A percentile compares a stretch with the other conserved stretches of the same genome.
phyloP scores from a whole-genome alignment of 2,888 invertebrate species.

The Bruchidius siliquastri region DNA sequence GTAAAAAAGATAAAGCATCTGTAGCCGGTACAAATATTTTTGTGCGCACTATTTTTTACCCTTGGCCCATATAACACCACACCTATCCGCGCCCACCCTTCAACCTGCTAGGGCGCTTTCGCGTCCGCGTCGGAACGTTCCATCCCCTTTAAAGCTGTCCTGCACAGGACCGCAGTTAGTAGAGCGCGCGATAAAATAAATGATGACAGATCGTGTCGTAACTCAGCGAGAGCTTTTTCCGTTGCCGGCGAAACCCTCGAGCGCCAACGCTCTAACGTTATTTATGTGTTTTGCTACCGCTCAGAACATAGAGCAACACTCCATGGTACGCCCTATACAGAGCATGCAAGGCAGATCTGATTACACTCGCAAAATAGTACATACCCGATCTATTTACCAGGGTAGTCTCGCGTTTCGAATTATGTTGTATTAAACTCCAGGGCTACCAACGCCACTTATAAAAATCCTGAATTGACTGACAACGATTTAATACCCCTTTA shows the following conservation, averaged over 20 bases:
- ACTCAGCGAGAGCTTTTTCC: conserved; percentile 13
- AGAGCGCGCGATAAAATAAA: conserved; percentile 8
- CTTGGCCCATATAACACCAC: not conserved
- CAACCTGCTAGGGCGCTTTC: not conserved
- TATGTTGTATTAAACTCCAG: too few species aligned
- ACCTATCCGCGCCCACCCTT: not conserved
- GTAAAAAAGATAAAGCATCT: not conserved
- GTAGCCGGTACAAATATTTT: not conserved
- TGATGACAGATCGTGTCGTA: conserved; percentile 18
- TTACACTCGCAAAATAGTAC: not conserved
- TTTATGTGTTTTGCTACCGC: conserved; percentile 15
- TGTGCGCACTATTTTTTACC: not conserved
- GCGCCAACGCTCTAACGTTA: conserved; percentile 15
- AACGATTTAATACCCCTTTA: too few species aligned
- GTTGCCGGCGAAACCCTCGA: conserved; percentile 1
- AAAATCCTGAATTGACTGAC: too few species aligned
- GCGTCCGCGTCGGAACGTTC: not conserved
- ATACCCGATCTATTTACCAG: not conserved
- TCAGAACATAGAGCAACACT: not conserved
- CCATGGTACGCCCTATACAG: not conserved
- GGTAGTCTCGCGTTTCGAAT: too few species aligned
- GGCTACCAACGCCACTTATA: too few species aligned
- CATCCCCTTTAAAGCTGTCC: not conserved
- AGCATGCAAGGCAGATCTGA: not conserved
- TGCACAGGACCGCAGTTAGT: not conserved